Conservation (phyloP, 1,140 invertebrate genomes). For the Euwallacea similis region DNA sequence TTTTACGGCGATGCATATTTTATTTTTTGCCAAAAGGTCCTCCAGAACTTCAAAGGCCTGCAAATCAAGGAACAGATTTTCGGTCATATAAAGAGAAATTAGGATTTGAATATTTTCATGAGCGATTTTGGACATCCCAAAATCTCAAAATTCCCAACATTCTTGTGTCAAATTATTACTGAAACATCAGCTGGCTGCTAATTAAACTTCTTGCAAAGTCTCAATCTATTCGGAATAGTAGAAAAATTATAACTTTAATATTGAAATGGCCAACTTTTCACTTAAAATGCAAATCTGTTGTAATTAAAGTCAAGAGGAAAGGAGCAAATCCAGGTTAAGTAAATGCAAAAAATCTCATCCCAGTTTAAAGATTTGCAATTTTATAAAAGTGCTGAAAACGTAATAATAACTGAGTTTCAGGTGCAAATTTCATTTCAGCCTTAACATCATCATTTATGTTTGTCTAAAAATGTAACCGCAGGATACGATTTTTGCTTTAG, state of each 20-base stretch:
- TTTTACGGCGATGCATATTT: constrained; percentile 92
- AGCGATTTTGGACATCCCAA: too few relatives aligned
- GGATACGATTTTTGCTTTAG: too few relatives aligned
- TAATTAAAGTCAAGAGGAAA: constrained; percentile 14
- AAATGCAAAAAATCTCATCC: not conserved
- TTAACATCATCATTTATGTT: too few relatives aligned
- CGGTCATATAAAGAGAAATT: not conserved
- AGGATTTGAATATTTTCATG: too few relatives aligned
- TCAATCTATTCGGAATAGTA: not conserved
- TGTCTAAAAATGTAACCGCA: too few relatives aligned
- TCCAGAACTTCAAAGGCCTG: constrained; percentile 94
- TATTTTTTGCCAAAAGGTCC: constrained; percentile 73
- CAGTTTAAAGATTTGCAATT: not conserved
- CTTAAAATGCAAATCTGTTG: constrained; percentile 12
- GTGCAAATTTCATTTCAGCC: too few relatives aligned
- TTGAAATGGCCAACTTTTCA: constrained; percentile 6
- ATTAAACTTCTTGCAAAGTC: not conserved
- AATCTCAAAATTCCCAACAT: too few relatives aligned
- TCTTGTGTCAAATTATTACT: too few relatives aligned
- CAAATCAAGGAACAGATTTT: constrained; percentile 46
- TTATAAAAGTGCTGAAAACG: too few relatives aligned
- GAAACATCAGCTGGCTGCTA: not conserved
- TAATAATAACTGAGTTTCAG: too few relatives aligned
- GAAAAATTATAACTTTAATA: constrained; percentile 18
- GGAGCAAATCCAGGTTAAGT: constrained; percentile 1